Evolutionary conservation across 2,113 vertebrate species (phyloP), one percentile per base, ranked within the genome.

Genomic region (Siniperca knerii): DNA sequence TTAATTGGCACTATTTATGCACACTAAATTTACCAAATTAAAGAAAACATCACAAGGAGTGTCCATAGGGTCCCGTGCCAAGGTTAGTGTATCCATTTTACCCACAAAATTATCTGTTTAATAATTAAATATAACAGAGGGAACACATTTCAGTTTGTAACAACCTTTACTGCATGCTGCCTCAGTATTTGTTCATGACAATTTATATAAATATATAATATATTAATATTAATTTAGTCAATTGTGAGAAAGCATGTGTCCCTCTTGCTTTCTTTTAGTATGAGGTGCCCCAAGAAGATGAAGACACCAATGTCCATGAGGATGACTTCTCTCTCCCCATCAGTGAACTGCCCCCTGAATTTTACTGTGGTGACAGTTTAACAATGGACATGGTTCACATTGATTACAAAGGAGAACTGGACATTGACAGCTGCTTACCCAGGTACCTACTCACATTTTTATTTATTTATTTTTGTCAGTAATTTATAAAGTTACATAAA

Each of bases 251-350:
- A 70, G 18, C 16, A 21, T 44, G 20, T 81, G 18, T 62, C 3
- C 13, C 18, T 37, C 11, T 68, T 79, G 21, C 15, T 54, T 64
- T 78, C 2, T 80, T 68, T 65, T 86, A 97, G 97, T 92, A 76
- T 42, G 96, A 97, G 66, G 88, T 91, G 44, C 94, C 88, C 60
- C 95, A 86, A 75, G 97, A 97, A 86, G 96, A 97, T 13, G 97
- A 97, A 40, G 96, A 97, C 74, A 42, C 82, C 23, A 92, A 92
- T 0, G 88, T 94, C 57, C 96, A 96, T 0, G 97, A 98, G 77
- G 96, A 97, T 48, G 96, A 98, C 8, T 82, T 97, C 29, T 97
- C 96, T 0, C 94, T 97, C 23, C 97, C 96, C 84, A 96, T 97
- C 89, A 96, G 90, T 67, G 97, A 98, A 75, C 94, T 96, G 52